A percentile compares a stretch with the other conserved stretches of the same genome.
Evolutionary conservation across 2,113 vertebrate species (phyloP).

Genomic region (Dromiciops gliroides): DNA sequence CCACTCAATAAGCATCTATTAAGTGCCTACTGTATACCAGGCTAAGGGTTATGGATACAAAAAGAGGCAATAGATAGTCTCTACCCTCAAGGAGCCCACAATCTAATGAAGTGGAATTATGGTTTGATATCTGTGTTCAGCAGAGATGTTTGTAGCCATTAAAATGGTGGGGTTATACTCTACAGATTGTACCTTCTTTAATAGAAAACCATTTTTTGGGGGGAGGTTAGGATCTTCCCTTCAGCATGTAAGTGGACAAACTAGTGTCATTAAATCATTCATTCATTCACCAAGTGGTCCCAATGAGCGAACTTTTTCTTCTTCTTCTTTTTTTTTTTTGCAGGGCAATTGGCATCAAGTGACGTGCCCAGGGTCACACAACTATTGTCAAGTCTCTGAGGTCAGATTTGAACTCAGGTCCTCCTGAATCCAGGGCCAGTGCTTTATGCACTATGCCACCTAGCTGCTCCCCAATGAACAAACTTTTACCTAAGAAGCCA

Average conservation of each 20-base stretch:
- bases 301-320: background rate
- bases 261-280: background rate
- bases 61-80: background rate
- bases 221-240: background rate
- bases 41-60: background rate
- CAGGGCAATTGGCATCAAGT: no score
- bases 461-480: background rate
- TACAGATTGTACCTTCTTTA: background rate
- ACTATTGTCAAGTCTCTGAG: no score
- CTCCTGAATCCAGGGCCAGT: no score
- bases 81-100: no score
- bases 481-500: background rate
- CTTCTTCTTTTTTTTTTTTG: no score
- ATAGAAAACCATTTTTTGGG: background rate
- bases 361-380: no score
- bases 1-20: background rate
- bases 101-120: no score
- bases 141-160: no score
- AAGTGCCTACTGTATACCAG: background rate
- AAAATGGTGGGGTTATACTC: no score
- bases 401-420: no score
- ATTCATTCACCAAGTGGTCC: background rate
- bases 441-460: no score
- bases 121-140: no score
- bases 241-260: background rate